Conservation (phyloP, 2,113 vertebrate species). For the Dicerorhinus sumatrensis region DNA sequence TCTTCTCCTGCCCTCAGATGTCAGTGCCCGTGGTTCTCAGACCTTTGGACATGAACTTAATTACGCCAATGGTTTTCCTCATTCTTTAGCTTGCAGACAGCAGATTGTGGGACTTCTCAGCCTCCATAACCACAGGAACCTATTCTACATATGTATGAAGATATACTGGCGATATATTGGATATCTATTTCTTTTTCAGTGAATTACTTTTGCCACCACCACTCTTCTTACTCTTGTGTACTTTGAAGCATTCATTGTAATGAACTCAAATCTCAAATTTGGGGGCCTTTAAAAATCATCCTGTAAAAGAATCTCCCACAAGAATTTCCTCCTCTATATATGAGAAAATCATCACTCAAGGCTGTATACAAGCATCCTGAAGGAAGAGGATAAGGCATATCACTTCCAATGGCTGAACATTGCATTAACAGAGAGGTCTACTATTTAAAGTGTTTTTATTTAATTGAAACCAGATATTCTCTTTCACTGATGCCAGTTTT, state of each 20-base stretch:
- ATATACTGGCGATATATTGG: background rate
- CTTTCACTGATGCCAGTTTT: slow-evolving; percentile 8
- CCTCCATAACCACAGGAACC: too few species aligned
- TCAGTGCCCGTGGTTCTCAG: background rate
- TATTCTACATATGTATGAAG: too few species aligned
- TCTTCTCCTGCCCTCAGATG: background rate
- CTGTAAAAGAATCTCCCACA: background rate
- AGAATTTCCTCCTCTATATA: background rate
- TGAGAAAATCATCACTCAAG: background rate
- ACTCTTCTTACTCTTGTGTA: background rate
- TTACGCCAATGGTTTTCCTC: background rate
- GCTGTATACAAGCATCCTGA: background rate
- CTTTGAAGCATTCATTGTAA: background rate
- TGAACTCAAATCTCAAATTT: background rate
- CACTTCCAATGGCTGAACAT: background rate
- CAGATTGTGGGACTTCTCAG: background rate
- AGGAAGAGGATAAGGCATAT: background rate
- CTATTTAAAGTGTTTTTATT: slow-evolving; percentile 35
- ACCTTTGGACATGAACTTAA: background rate
- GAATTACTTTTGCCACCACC: background rate
- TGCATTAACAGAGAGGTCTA: background rate
- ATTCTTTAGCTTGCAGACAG: background rate
- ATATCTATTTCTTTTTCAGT: background rate
- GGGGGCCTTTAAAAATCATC: background rate
- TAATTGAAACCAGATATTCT: slow-evolving; percentile 9